Evolutionary conservation across 2,797 vertebrate species (phyloP).

Genomic region (Anguilla pacifica): DNA sequence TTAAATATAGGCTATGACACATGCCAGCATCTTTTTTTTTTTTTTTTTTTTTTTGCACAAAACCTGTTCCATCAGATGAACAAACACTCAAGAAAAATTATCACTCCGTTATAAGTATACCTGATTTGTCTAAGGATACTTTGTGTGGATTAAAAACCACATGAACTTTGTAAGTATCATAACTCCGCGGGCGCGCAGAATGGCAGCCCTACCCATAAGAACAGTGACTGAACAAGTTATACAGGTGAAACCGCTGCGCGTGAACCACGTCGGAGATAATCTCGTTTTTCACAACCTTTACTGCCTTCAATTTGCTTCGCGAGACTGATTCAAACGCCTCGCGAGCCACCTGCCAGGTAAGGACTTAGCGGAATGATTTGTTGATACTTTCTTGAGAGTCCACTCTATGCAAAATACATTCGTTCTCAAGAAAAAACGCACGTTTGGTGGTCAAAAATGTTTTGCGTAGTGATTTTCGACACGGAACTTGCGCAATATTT

Average conservation of each 20-base stretch:
- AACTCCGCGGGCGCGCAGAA: neutral
- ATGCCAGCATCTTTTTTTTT: neutral
- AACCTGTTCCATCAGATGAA: no score
- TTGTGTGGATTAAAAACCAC: neutral
- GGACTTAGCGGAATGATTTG: neutral
- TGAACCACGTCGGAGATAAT: neutral
- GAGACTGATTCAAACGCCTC: neutral
- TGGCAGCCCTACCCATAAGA: neutral
- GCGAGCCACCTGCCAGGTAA: neutral
- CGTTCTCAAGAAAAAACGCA: neutral
- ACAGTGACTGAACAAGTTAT: constrained; percentile 5
- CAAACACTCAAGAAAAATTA: neutral
- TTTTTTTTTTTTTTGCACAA: neutral
- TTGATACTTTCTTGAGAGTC: neutral
- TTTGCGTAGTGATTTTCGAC: neutral
- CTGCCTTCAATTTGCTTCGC: neutral
- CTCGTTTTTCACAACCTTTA: neutral
- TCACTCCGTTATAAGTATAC: neutral
- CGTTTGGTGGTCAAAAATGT: neutral
- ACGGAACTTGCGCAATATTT: neutral
- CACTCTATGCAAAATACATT: neutral
- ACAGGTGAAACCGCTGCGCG: constrained; percentile 26
- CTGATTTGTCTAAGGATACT: neutral
- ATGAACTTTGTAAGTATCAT: neutral
- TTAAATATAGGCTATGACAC: neutral